These are phyloP conservation scores for Chaetodon trifasciatus DNA, from an alignment of 2,797 vertebrate species.

Conservation along the genomic window DNA sequence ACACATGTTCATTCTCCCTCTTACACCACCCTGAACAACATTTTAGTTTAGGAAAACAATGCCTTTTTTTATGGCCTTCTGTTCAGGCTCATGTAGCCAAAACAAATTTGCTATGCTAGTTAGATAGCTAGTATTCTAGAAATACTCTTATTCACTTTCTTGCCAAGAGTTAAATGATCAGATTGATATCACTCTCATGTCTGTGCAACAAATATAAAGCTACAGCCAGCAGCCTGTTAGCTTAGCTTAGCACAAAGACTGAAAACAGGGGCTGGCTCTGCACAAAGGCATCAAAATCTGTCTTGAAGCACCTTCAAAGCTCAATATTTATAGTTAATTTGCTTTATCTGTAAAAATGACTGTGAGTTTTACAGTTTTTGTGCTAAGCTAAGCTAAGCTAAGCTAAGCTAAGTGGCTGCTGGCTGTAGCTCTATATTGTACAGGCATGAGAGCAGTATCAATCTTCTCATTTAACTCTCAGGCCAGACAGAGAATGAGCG, in stretches of 20 bases:
- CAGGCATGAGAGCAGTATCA: not conserved
- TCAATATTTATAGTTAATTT: not conserved
- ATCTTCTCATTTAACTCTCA: not conserved
- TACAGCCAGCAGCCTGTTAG: not conserved
- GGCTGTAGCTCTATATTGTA: not conserved
- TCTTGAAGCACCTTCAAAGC: not conserved
- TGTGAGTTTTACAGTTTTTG: not conserved
- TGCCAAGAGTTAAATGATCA: not conserved
- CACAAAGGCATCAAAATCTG: no score
- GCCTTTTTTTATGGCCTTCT: not conserved
- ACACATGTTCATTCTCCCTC: conserved; percentile 28
- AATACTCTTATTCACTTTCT: not conserved
- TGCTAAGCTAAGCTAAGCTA: not conserved
- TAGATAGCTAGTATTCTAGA: no score
- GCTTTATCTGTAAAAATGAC: not conserved
- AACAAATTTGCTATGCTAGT: not conserved
- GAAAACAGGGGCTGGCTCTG: not conserved
- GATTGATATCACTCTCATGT: not conserved
- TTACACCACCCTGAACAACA: not conserved
- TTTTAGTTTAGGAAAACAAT: conserved; percentile 13
- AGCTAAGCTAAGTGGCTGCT: not conserved
- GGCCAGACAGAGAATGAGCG: not conserved
- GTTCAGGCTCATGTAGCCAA: not conserved
- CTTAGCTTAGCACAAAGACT: conserved; percentile 10
- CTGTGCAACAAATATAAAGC: not conserved